phyloP scores from a whole-genome alignment of 1,140 invertebrate genomes.

The Drosophila leontia region DNA sequence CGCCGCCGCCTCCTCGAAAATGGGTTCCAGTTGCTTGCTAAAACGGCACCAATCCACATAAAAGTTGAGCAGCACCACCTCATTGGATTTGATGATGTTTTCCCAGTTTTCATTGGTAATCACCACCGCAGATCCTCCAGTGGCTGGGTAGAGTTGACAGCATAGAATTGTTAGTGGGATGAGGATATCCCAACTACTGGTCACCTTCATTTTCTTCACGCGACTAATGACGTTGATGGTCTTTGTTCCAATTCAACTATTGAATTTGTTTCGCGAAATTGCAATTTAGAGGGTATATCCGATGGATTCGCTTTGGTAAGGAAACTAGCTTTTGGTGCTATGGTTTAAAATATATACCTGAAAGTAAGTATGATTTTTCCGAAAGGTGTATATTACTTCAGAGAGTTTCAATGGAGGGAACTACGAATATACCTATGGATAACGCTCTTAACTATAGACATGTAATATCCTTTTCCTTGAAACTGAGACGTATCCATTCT shows the following conservation, averaged over 20 bases:
- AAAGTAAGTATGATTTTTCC: no score
- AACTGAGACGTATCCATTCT: background rate
- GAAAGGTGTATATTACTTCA: background rate
- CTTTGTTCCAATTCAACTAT: background rate
- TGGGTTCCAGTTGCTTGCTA: slow-evolving; percentile 39
- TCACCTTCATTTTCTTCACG: slow-evolving; percentile 32
- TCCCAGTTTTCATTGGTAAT: slow-evolving; percentile 14
- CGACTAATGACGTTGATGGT: slow-evolving; percentile 1
- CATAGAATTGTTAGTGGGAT: slow-evolving; percentile 2
- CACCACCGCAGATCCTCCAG: background rate
- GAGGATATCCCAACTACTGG: background rate
- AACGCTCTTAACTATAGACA: accelerated
- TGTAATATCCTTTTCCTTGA: no score
- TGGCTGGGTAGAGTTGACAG: background rate
- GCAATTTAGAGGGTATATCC: background rate
- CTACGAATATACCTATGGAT: background rate
- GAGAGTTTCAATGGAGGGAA: background rate
- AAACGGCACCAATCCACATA: slow-evolving; percentile 40
- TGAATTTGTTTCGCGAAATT: background rate
- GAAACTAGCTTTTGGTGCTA: background rate
- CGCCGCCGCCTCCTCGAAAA: slow-evolving; percentile 93
- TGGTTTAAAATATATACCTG: background rate
- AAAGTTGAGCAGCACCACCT: slow-evolving; percentile 57
- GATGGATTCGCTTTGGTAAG: background rate
- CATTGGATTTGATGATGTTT: slow-evolving; percentile 12